A percentile compares a stretch with the other conserved stretches of the same genome.
These are phyloP conservation scores for Tricholaema leucomelas DNA, from an alignment of 2,113 vertebrate species.

Conservation along the genomic window DNA sequence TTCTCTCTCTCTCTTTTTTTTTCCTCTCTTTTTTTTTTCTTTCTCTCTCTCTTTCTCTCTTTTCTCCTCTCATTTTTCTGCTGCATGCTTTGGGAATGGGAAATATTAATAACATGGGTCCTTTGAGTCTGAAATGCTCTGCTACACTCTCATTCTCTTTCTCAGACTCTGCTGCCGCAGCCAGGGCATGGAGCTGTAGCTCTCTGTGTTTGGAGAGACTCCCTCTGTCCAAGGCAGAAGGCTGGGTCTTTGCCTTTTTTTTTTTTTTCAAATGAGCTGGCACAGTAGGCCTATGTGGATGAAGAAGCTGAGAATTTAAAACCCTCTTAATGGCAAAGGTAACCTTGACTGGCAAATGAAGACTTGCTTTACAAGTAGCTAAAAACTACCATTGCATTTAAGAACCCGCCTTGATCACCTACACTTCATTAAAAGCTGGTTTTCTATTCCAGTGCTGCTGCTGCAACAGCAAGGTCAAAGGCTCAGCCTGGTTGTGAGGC, in stretches of 20 bases:
- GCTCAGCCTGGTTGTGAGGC: neutral
- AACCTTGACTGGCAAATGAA: neutral
- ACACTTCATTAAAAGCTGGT: neutral
- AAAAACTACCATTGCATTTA: neutral
- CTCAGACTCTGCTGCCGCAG: neutral
- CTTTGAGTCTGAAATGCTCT: neutral
- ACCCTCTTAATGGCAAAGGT: neutral
- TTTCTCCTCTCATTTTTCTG: neutral
- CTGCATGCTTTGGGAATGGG: neutral
- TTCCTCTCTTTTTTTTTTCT: too few species aligned
- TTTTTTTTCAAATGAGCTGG: neutral
- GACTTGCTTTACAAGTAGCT: neutral
- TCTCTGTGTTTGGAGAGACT: neutral
- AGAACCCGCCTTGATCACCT: neutral
- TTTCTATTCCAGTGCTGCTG: neutral
- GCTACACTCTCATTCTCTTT: neutral
- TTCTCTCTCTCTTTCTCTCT: too few species aligned
- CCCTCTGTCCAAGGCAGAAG: neutral
- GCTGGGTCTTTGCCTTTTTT: neutral
- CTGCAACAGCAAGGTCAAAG: neutral
- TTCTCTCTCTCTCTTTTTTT: too few species aligned
- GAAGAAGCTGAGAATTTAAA: neutral
- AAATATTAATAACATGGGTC: neutral
- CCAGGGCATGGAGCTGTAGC: neutral
- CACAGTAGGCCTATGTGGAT: neutral